Base-by-base conservation (phyloP, 2,113 vertebrate species). In the Hoplias malabaricus region DNA sequence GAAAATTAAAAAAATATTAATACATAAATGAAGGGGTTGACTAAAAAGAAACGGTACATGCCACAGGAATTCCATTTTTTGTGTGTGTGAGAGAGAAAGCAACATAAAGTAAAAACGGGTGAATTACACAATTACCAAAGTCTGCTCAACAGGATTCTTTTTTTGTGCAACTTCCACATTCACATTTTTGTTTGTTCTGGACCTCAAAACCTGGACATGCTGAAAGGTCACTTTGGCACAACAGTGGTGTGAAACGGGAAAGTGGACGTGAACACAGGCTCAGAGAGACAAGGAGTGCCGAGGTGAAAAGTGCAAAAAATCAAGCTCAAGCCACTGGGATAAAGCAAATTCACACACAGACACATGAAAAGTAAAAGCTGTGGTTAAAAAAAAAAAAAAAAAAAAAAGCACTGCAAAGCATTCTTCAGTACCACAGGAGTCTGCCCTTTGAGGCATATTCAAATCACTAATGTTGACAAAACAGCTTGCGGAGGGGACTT, bases 221-320 rank as follows among this genome's bases (percentile, higher is more conserved):
- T 8, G 19, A 50, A n/a, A 57, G 5, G 48, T 11, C 27, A 71
- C 70, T 36, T 23, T 16, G 23, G 11, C n/a, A 54, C 11, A 78
- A 88, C 75, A 86, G 69, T 59, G 38, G 79, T 61, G 69, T 70
- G 62, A 85, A 86, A 85, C 72, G 85, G 90, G 84, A 84, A 89
- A 86, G 87, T 84, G 87, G 87, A 86, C 78, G 80, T 77, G 82
- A 75, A 63, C 83, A 82, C 16, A 65, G 68, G 65, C 73, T 71
- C 80, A 70, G 50, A 83, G 56, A 84, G 66, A 61, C 73, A 10
- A 70, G 46, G 81, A 40, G 43, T 56, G 70, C 36, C 12, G 46
- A 69, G 38, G 23, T 23, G 61, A 67, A 19, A 54, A 14, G 50
- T 31, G 68, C 16, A 59, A 57, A 36, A 74, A 57, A 50, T 38